Evolutionary conservation across 2,113 vertebrate genomes (phyloP).

Genomic region (Nothoprocta perdicaria): DNA sequence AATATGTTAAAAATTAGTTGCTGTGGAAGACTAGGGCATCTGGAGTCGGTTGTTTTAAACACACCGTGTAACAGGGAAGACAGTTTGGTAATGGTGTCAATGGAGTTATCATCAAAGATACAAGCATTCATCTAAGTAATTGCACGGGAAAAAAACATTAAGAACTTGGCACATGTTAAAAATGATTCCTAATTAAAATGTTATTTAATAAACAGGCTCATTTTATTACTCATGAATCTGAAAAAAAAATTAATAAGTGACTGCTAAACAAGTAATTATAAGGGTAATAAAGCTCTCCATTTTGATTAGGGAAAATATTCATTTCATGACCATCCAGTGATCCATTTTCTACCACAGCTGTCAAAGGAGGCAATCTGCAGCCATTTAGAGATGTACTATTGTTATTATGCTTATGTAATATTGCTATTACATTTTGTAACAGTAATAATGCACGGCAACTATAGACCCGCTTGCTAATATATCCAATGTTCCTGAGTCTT

Average conservation of each 20-base stretch:
- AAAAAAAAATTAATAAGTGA: conserved; percentile 56
- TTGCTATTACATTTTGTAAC: conserved; percentile 11
- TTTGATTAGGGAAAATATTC: conserved; percentile 70
- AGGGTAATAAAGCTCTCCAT: conserved; percentile 68
- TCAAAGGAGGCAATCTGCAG: conserved; percentile 47
- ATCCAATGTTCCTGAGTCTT: not conserved
- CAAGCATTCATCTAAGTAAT: conserved; percentile 69
- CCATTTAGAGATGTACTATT: conserved; percentile 30
- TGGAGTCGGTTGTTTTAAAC: not conserved
- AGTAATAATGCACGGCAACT: conserved; percentile 2
- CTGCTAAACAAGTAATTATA: conserved; percentile 68
- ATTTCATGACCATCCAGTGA: conserved; percentile 64
- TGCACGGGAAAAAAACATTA: conserved; percentile 63
- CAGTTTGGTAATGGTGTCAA: conserved; percentile 33
- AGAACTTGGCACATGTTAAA: conserved; percentile 59
- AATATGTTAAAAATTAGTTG: conserved; percentile 44
- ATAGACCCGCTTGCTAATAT: not conserved
- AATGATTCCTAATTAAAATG: conserved; percentile 67
- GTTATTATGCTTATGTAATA: conserved; percentile 21
- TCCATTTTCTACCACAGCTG: conserved; percentile 67
- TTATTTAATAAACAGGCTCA: conserved; percentile 68
- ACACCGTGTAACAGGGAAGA: not conserved
- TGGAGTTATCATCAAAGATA: conserved; percentile 50
- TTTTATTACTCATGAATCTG: conserved; percentile 58
- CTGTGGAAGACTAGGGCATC: not conserved